Evolutionary conservation across 2,888 invertebrate species (phyloP).

Genomic region (Meandrusa payeni): DNA sequence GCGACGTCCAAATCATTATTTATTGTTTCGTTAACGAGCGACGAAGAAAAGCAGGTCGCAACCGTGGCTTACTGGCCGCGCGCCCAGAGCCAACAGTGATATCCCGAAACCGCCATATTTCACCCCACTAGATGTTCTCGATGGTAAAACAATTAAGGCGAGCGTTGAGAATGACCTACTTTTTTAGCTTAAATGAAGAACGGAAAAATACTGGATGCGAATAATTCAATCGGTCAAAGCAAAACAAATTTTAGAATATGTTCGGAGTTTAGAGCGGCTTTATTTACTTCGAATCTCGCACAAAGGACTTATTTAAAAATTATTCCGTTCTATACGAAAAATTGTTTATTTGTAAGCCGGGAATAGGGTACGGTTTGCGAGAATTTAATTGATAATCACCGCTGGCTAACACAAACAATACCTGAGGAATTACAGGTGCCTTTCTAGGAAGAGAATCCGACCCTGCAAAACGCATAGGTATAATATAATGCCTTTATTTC

Average conservation of each 20-base stretch:
- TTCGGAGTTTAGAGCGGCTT: constrained; percentile 7
- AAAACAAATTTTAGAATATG: constrained; percentile 7
- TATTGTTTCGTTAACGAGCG: constrained; percentile 75
- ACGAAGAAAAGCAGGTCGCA: constrained; percentile 47
- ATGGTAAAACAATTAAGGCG: constrained; percentile 21
- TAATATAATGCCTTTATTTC: too few relatives aligned
- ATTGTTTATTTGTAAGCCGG: too few relatives aligned
- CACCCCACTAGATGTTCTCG: constrained; percentile 11
- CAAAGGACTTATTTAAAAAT: too few relatives aligned
- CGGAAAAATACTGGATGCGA: constrained; percentile 10
- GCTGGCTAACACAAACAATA: too few relatives aligned
- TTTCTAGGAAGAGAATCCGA: too few relatives aligned
- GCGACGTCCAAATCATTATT: constrained; percentile 71
- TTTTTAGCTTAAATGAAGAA: constrained; percentile 6
- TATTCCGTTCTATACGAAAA: too few relatives aligned
- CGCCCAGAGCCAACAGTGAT: constrained; percentile 17
- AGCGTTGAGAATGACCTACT: constrained; percentile 17
- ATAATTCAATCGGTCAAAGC: constrained; percentile 15
- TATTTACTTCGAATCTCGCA: too few relatives aligned
- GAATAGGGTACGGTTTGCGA: too few relatives aligned
- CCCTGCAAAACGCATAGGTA: too few relatives aligned
- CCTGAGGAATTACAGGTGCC: too few relatives aligned
- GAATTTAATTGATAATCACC: too few relatives aligned
- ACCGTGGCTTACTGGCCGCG: constrained; percentile 17
- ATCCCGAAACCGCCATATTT: constrained; percentile 17